A percentile compares a stretch with the other conserved stretches of the same genome.
Conservation (phyloP, 2,113 vertebrate genomes). For the Antechinus flavipes region DNA sequence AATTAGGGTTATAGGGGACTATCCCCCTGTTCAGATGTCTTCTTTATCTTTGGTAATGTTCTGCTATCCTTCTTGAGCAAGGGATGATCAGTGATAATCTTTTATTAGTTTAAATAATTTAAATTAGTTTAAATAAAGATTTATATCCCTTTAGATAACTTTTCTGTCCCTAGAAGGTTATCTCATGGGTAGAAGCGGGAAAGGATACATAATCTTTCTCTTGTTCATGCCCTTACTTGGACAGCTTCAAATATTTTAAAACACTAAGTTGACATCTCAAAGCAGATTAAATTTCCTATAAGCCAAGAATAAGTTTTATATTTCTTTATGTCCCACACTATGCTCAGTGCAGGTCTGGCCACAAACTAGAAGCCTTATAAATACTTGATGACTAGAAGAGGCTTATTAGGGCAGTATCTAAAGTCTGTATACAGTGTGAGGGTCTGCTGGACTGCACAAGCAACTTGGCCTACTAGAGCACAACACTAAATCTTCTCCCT, state of each 20-base stretch:
- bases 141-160: not conserved
- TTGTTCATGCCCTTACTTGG: not conserved
- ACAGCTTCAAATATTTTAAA: not conserved
- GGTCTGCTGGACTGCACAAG: conserved; percentile 34
- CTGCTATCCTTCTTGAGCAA: not conserved
- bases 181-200: not conserved
- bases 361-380: not conserved
- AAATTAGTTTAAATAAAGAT: no score
- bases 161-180: not conserved
- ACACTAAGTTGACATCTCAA: not conserved
- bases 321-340: not conserved
- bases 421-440: conserved; percentile 31
- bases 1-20: not conserved
- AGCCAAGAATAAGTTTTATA: not conserved
- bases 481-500: conserved; percentile 50
- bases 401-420: conserved; percentile 25
- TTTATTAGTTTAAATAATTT: not conserved
- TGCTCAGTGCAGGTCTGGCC: not conserved
- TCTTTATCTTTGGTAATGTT: not conserved
- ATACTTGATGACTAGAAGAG: conserved; percentile 19
- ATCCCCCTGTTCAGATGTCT: not conserved
- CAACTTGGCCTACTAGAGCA: conserved; percentile 42
- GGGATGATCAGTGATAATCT: not conserved
- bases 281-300: not conserved
- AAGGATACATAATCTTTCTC: not conserved